A percentile compares a stretch with the other conserved stretches of the same genome.
phyloP scores from a whole-genome alignment of 2,113 vertebrate species.

The Boulengeromyrus knoepffleri region DNA sequence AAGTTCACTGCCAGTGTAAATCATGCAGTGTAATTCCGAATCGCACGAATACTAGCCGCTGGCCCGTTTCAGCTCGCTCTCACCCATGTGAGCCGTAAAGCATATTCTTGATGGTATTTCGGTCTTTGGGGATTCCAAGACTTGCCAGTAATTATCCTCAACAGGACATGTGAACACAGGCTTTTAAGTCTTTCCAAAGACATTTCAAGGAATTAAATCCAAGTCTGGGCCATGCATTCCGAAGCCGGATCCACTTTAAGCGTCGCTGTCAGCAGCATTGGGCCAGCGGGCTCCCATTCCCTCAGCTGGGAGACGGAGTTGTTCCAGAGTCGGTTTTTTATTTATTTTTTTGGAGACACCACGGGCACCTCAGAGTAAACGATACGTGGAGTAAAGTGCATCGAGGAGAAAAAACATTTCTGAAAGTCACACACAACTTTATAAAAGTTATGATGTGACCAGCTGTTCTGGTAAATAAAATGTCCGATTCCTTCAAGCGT shows the following conservation, averaged over 20 bases:
- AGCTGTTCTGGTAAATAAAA: constrained; percentile 1
- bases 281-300: not conserved
- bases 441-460: not conserved
- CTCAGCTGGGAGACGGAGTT: not conserved
- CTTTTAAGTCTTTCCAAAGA: constrained; percentile 3
- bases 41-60: not conserved
- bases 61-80: not conserved
- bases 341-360: not conserved
- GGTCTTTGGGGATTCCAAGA: not conserved
- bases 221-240: not conserved
- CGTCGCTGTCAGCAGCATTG: not conserved
- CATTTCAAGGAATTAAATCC: not conserved
- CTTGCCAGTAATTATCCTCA: constrained; percentile 10
- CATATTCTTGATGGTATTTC: not conserved
- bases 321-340: not conserved
- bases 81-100: not conserved
- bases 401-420: not conserved
- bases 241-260: not conserved
- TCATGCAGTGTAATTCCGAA: not conserved
- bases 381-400: not conserved
- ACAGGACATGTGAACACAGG: not conserved
- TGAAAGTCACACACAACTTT: not conserved
- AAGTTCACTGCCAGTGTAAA: constrained; percentile 1
- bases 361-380: not conserved
- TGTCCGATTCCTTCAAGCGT: not conserved